Evolutionary conservation across 2,113 vertebrate species (phyloP).

Genomic region (Manacus vitellinus): DNA sequence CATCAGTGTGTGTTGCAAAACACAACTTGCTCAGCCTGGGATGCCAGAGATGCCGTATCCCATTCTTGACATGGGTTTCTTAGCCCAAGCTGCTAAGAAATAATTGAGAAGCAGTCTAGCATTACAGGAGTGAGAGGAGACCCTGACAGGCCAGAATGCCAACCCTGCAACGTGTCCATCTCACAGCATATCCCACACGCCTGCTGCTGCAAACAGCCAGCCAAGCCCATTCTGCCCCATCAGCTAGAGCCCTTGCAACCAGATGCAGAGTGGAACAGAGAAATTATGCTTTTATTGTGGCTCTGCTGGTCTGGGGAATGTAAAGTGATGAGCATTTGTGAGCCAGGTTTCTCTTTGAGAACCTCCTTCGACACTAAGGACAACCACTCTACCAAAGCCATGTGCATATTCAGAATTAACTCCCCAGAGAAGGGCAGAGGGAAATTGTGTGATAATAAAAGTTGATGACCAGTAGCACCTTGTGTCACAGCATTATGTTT

Average conservation of each 20-base stretch:
- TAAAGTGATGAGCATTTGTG: accelerated
- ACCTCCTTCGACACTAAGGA: not conserved
- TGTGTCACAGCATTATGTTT: not conserved
- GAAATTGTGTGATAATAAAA: not conserved
- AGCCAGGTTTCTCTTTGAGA: not conserved
- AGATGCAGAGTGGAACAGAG: not conserved
- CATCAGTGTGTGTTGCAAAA: conserved; percentile 20
- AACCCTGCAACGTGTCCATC: not conserved
- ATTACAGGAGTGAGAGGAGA: not conserved
- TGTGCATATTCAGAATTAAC: not conserved
- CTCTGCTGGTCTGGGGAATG: not conserved
- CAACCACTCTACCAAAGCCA: not conserved
- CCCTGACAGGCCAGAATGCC: not conserved
- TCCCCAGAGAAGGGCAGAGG: not conserved
- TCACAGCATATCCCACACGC: not conserved
- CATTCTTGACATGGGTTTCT: not conserved
- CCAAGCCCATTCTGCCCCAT: not conserved
- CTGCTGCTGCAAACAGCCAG: not conserved
- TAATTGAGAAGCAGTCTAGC: not conserved
- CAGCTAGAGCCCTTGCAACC: not conserved
- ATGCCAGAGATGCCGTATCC: conserved; percentile 45
- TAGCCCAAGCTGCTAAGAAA: not conserved
- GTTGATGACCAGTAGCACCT: not conserved
- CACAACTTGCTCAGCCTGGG: conserved; percentile 31
- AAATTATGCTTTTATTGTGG: not conserved